A percentile compares a stretch with the other conserved stretches of the same genome.
Evolutionary conservation across 2,797 vertebrate genomes (phyloP).

Genomic region (Acanthis flammea): DNA sequence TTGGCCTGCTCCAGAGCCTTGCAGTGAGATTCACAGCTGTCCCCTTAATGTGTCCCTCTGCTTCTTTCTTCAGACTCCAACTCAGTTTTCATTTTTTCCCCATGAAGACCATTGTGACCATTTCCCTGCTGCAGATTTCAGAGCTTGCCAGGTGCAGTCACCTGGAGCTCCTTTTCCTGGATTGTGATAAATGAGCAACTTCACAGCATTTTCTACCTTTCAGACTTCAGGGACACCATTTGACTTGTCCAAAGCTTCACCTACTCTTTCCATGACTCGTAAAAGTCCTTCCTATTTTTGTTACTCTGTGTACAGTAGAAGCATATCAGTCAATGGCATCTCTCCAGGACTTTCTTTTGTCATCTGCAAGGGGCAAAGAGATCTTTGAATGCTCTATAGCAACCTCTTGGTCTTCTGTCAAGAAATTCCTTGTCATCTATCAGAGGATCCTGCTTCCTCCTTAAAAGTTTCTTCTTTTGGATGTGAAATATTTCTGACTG

Average conservation of each 20-base stretch:
- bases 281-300: neutral
- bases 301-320: neutral
- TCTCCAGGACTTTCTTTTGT: slow-evolving; percentile 2
- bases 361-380: neutral
- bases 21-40: neutral
- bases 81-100: neutral
- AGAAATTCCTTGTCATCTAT: slow-evolving; percentile 14
- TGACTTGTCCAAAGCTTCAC: neutral
- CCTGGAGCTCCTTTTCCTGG: neutral
- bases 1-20: neutral
- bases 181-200: neutral
- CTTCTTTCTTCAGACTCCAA: neutral
- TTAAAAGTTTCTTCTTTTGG: neutral
- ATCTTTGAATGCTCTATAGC: neutral
- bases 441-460: neutral
- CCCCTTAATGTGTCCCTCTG: neutral
- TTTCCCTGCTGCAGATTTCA: neutral
- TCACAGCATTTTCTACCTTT: neutral
- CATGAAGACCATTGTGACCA: neutral
- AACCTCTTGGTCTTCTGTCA: neutral
- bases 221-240: neutral
- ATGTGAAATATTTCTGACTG: neutral
- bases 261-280: neutral
- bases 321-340: neutral
- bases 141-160: neutral